Evolutionary conservation across 1,140 invertebrate species (phyloP).

Genomic region (Heliconius eleuchia): DNA sequence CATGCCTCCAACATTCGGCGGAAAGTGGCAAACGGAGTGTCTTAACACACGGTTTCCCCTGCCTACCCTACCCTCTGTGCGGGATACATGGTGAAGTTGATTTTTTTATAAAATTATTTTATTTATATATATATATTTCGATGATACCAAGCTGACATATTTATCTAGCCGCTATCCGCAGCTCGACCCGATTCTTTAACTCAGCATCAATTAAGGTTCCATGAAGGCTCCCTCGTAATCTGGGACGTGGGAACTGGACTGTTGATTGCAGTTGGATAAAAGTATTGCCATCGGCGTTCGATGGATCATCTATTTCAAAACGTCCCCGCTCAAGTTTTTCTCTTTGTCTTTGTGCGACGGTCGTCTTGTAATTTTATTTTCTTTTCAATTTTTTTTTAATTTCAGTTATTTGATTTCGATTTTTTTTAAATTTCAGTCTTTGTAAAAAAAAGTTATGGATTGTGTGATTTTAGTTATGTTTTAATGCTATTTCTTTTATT

Average conservation of each 20-base stretch:
- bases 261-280: constrained; percentile 26
- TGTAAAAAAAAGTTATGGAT: neutral
- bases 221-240: constrained; percentile 6
- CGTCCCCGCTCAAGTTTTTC: neutral
- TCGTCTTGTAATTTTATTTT: neutral
- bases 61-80: no score
- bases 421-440: neutral
- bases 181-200: constrained; percentile 17
- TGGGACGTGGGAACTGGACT: constrained; percentile 26
- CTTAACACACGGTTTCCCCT: no score
- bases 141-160: neutral
- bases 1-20: no score
- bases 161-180: neutral
- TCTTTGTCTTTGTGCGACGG: neutral
- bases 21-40: no score
- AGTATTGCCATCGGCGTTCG: constrained; percentile 2
- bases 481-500: neutral
- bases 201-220: constrained; percentile 22
- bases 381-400: neutral
- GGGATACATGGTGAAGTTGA: no score
- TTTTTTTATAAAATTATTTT: no score
- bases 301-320: constrained; percentile 19
- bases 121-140: neutral
- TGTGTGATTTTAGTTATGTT: neutral
- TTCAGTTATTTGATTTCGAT: neutral